phyloP scores from a whole-genome alignment of 1,140 invertebrate genomes.

The Danaus melanippus region DNA sequence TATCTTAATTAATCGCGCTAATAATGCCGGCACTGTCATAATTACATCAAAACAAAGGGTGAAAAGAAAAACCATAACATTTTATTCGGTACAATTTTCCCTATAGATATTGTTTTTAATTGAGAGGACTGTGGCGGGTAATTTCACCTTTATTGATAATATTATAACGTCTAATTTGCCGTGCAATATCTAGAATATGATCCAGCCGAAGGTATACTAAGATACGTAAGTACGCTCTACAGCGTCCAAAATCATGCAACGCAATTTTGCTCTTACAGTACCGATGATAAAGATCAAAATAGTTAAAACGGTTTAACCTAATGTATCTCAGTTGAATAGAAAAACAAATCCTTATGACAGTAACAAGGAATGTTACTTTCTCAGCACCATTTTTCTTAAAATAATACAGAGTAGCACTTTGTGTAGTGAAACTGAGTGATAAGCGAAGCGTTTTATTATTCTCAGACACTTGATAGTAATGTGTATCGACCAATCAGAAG shows the following conservation, averaged over 20 bases:
- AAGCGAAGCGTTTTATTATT: constrained; percentile 17
- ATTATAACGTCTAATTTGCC: constrained; percentile 7
- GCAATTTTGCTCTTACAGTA: constrained; percentile 8
- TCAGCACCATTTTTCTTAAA: constrained; percentile 38
- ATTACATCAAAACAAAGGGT: constrained; percentile 21
- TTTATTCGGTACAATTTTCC: constrained; percentile 12
- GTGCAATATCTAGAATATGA: constrained; percentile 8
- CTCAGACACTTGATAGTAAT: too few species aligned
- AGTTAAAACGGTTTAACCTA: neutral
- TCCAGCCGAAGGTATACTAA: constrained; percentile 16
- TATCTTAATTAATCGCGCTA: too few species aligned
- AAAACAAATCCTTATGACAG: constrained; percentile 44
- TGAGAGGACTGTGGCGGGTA: constrained; percentile 2
- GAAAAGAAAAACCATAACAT: constrained; percentile 11
- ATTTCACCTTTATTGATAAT: neutral
- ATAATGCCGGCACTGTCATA: constrained; percentile 7
- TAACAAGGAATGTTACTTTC: constrained; percentile 45
- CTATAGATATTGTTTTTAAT: constrained; percentile 20
- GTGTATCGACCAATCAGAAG: too few species aligned
- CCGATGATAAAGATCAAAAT: constrained; percentile 7
- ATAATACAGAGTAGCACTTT: constrained; percentile 37
- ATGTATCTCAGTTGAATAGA: constrained; percentile 18
- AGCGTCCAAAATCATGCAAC: constrained; percentile 3
- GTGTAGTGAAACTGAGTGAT: constrained; percentile 13
- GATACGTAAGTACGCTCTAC: constrained; percentile 8